Evolutionary conservation across 2,797 vertebrate species (phyloP), one percentile per base, ranked within the genome.

Genomic region (Leptodactylus fallax): DNA sequence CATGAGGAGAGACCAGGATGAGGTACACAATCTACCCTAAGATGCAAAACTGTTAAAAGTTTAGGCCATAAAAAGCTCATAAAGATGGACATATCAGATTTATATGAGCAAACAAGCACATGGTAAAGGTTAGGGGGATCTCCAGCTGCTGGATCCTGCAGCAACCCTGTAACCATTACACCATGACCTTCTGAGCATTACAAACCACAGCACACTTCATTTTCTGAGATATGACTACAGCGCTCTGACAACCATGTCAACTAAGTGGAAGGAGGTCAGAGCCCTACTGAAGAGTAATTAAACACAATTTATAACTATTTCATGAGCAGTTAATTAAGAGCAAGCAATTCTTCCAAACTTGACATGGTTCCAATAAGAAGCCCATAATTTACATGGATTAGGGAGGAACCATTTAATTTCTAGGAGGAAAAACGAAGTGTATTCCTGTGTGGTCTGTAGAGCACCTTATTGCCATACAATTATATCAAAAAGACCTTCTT

Each of bases 321-420:
- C 85, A 80, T 49, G 60, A 86, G 67, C 79, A 76, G 79, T 71
- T 87, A 71, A 86, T 87, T 87, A 76, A 87, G 69, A 76, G 86
- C 61, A 53, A 53, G 69, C 56, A 72, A 72, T 69, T 45, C 45
- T 60, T 81, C 36, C 78, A 72, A 74, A 87, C 79, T 61, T 61
- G 36, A 87, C 67, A 81, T 45, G 19, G 85, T 27, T 81, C 21
- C 27, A 81, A 51, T 74, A 87, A 81, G 72, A 17, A 61, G 16
- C 25, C 58, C 58, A 69, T 79, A 17, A 86, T 85, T 85, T 85
- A 67, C 80, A 67, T 45, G 74, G 76, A 80, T 86, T 86, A 71
- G 27, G 56, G 63, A n/a, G 17, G 27, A n/a, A 80, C 51, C 17
- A 45, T 14, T 23, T 69, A 23, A 80, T 67, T 80, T 71, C 25